A percentile compares a stretch with the other conserved stretches of the same genome.
Conservation (phyloP, 2,888 invertebrate species). For the Monochamus alternatus region DNA sequence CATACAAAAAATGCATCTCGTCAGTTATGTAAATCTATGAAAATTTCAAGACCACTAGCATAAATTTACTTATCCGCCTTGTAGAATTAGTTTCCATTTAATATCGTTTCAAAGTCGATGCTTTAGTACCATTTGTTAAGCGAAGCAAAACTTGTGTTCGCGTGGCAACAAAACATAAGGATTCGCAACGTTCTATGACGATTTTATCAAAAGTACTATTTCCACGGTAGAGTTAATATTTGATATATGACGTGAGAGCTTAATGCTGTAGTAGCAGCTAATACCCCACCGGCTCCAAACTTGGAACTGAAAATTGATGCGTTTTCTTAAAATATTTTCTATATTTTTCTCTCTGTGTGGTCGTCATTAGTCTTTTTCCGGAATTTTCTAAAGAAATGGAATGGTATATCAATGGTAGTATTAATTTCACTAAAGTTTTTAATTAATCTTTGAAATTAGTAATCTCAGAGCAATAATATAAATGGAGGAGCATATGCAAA, state of each 20-base stretch:
- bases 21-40: not conserved
- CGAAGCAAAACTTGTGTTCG: constrained; percentile 4
- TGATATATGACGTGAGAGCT: not conserved
- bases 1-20: too few species aligned
- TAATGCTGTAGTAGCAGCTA: constrained; percentile 4
- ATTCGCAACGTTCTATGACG: constrained; percentile 8
- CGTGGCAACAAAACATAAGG: constrained; percentile 1
- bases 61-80: too few species aligned
- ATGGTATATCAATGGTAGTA: too few species aligned
- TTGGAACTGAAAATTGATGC: not conserved
- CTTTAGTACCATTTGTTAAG: not conserved
- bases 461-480: too few species aligned
- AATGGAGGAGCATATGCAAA: too few species aligned
- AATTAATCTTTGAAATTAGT: too few species aligned
- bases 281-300: not conserved
- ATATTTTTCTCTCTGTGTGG: not conserved
- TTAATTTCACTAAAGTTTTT: too few species aligned
- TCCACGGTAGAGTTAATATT: constrained; percentile 10
- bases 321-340: not conserved
- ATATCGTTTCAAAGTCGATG: not conserved
- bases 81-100: not conserved
- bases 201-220: constrained; percentile 12
- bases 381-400: not conserved
- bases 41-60: not conserved
- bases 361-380: not conserved